Evolutionary conservation across 1,140 invertebrate species (phyloP).

Genomic region (Eriosoma lanigerum): DNA sequence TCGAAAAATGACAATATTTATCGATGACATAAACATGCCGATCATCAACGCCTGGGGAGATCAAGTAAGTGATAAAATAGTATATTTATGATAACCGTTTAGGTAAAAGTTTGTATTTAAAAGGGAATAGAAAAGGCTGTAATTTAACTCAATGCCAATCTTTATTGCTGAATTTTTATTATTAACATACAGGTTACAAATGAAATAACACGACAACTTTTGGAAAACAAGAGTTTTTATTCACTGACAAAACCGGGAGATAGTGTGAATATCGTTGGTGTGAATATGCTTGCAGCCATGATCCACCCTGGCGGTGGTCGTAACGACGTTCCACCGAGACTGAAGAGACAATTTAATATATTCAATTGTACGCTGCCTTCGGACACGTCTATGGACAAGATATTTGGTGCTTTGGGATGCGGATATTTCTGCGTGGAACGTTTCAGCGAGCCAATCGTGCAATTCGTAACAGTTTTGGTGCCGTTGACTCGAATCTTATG

Average conservation of each 20-base stretch:
- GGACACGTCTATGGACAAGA: slow-evolving; percentile 80
- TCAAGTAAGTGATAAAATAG: slow-evolving; percentile 62
- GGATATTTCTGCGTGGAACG: slow-evolving; percentile 86
- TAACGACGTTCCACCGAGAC: slow-evolving; percentile 91
- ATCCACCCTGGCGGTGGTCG: slow-evolving; percentile 90
- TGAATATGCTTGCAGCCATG: slow-evolving; percentile 93
- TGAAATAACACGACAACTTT: slow-evolving; percentile 92
- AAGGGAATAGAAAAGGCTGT: too few species aligned
- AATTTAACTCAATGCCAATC: too few species aligned
- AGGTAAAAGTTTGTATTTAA: too few species aligned
- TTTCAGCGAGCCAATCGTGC: slow-evolving; percentile 80
- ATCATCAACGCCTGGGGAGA: slow-evolving; percentile 93
- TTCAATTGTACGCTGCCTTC: slow-evolving; percentile 92
- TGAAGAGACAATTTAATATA: slow-evolving; percentile 93
- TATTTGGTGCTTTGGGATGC: slow-evolving; percentile 82
- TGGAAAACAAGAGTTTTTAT: slow-evolving; percentile 97
- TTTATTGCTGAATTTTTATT: too few species aligned
- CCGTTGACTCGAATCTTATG: slow-evolving; percentile 84
- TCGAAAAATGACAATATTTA: slow-evolving; percentile 91
- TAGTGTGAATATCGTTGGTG: slow-evolving; percentile 86
- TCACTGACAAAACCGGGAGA: slow-evolving; percentile 96
- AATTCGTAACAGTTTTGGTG: slow-evolving; percentile 80
- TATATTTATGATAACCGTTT: background rate
- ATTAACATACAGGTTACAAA: slow-evolving; percentile 79
- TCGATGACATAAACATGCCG: slow-evolving; percentile 95